These are phyloP conservation scores for Bolinopsis microptera DNA, from an alignment of 37 sponge, comb jelly and placozoan genomes.

Conservation along the genomic window DNA sequence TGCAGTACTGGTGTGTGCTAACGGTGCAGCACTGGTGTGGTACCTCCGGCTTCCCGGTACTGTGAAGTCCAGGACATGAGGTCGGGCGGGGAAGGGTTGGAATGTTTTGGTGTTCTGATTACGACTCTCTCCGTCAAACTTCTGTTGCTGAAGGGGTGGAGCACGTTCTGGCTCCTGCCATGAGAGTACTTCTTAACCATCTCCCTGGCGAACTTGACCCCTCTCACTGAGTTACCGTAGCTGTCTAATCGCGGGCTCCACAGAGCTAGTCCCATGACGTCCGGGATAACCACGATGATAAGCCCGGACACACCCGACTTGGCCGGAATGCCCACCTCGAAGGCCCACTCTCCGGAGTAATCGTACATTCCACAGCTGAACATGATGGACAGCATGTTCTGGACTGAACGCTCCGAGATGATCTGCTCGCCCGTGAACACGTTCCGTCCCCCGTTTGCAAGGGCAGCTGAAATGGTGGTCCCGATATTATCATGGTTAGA, in stretches of 20 bases:
- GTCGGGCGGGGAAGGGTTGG: background rate
- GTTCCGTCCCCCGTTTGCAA: conserved; percentile 7
- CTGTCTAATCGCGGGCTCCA: conserved; percentile 79
- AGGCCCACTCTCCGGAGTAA: conserved; percentile 82
- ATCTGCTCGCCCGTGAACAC: background rate
- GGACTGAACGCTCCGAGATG: conserved; percentile 67
- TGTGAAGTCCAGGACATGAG: background rate
- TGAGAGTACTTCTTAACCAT: background rate
- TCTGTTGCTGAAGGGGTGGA: background rate
- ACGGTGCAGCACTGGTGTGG: background rate
- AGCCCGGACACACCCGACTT: conserved; percentile 82
- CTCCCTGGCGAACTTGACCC: conserved; percentile 73
- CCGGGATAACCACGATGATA: conserved; percentile 81
- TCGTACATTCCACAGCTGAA: conserved; percentile 90
- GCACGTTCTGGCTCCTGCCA: background rate
- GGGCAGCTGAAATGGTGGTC: background rate
- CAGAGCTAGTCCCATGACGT: conserved; percentile 81
- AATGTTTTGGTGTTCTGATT: background rate
- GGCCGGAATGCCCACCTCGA: conserved; percentile 69
- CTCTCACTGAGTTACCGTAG: conserved; percentile 78
- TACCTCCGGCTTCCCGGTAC: background rate
- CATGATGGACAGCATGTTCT: conserved; percentile 79
- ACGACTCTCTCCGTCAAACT: background rate
- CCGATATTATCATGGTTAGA: too few species aligned
- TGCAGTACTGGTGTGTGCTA: background rate